Conservation (phyloP, 2,888 invertebrate species). For the Parthenolecanium corni region DNA sequence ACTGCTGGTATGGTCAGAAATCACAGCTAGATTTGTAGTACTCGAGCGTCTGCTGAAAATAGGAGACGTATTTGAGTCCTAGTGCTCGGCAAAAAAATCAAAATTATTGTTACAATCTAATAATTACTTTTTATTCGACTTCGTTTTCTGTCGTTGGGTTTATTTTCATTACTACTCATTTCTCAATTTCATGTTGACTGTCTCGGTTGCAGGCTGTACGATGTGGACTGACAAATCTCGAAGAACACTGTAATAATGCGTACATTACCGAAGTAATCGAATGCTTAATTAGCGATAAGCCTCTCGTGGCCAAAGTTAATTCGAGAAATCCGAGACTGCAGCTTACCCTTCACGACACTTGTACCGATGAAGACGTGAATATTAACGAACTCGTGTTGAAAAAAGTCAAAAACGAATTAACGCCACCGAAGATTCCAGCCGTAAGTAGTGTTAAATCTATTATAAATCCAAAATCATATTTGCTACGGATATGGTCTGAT, state of each 20-base stretch:
- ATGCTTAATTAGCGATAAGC: not conserved
- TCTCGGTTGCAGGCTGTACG: not conserved
- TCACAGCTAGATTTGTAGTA: no score
- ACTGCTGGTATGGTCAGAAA: no score
- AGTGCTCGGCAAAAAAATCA: no score
- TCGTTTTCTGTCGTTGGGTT: no score
- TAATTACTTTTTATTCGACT: no score
- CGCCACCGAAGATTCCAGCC: slow-evolving; percentile 1
- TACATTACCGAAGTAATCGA: not conserved
- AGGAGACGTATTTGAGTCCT: no score
- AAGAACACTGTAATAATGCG: not conserved
- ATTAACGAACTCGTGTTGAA: not conserved
- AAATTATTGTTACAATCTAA: no score
- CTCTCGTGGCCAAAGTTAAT: not conserved
- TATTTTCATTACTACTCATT: no score
- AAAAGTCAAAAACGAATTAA: not conserved
- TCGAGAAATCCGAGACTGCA: slow-evolving; percentile 4
- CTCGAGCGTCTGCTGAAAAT: no score
- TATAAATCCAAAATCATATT: not conserved
- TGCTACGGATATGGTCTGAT: not conserved
- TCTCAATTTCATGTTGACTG: no score
- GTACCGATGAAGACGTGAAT: not conserved
- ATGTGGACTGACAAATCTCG: slow-evolving; percentile 2
- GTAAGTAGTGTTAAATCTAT: not conserved
- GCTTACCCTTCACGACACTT: slow-evolving; percentile 5